Base-by-base conservation (phyloP, 2,797 vertebrate species). In the Allobates femoralis region DNA sequence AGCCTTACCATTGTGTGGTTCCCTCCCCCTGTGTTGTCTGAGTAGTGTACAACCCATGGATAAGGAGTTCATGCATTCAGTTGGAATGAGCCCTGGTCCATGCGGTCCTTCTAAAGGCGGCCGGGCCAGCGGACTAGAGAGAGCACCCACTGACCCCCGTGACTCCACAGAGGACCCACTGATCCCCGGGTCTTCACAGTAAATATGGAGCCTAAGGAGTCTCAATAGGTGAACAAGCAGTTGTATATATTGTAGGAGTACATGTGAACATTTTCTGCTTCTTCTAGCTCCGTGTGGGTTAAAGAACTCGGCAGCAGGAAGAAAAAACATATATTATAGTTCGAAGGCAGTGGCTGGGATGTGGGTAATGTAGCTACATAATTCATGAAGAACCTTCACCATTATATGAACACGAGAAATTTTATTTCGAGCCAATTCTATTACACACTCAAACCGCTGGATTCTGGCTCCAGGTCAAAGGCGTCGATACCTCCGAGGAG, bases 381-480 rank as follows among this genome's bases (percentile, higher is more conserved):
- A 83, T 83, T 83, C 67, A 83, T 83, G 55, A 75, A 83, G 55
- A 50, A 77, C 32, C 37, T 34, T 62, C 21, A 53, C 58, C 23
- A 55, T 53, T 30, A 84, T n/a, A 60, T 30, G 23, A 83, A 74
- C 23, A 58, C 51, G 28, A 32, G 16, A 74, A 26, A 73, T 83
- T 41, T 37, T 26, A 83, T 73, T 60, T 53, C 16, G 8, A 73
- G 7, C 14, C 30, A 83, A 56, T 28, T 71, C 53, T 60, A 73
- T 74, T 74, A 83, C 58, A 32, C 16, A 30, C 30, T 32, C 53
- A 83, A 21, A 41, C 21, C n/a, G 15, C 67, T 37, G 67, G 12
- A 55, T 71, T 56, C 19, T 56, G 64, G 30, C 41, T 69, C 60
- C 50, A 58, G 66, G 67, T 83, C 21, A 58, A n/a, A 80, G 3